Conservation (phyloP, 2,797 vertebrate species). For the Sebastolobus altivelis region DNA sequence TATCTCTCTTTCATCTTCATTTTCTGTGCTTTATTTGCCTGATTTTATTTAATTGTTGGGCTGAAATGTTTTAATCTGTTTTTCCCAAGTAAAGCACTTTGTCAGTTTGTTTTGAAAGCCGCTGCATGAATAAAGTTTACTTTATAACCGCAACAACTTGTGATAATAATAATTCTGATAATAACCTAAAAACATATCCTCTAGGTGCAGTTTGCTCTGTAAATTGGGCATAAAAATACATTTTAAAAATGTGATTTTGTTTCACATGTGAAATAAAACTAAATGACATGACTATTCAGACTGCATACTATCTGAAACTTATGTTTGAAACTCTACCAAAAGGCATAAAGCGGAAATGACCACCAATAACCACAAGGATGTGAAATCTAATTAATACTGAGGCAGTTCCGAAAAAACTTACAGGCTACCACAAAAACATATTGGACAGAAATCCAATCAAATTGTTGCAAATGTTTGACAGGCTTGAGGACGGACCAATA, state of each 20-base stretch:
- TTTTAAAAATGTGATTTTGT: not conserved
- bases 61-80: no score
- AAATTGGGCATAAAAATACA: not conserved
- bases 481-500: constrained; percentile 66
- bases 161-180: not conserved
- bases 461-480: constrained; percentile 51
- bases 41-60: not conserved
- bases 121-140: no score
- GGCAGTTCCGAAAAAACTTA: constrained; percentile 21
- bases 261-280: no score
- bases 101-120: not conserved
- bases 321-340: not conserved
- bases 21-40: not conserved
- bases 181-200: not conserved
- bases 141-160: not conserved
- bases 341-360: not conserved
- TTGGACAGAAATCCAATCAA: constrained; percentile 50
- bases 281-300: no score
- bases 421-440: constrained; percentile 24
- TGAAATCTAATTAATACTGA: not conserved
- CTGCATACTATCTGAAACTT: not conserved
- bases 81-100: not conserved
- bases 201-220: not conserved
- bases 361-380: not conserved
- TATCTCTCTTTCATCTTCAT: not conserved